Conservation (phyloP, 2,113 vertebrate genomes). For the Toxotes jaculatrix region DNA sequence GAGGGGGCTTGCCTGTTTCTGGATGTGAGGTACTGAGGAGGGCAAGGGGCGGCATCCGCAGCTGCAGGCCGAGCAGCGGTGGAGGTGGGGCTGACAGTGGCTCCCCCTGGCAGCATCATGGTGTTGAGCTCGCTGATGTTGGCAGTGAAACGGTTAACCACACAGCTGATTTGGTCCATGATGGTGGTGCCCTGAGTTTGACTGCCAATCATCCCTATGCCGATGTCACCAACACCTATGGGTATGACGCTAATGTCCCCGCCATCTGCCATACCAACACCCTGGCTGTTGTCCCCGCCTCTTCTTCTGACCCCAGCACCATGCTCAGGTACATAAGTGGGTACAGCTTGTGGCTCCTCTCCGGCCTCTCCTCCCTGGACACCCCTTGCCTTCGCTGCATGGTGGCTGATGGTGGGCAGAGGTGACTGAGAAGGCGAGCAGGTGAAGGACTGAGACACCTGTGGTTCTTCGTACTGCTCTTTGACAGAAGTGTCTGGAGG, state of each 20-base stretch:
- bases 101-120: slow-evolving; percentile 91
- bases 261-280: neutral
- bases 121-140: slow-evolving; percentile 97
- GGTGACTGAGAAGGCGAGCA: slow-evolving; percentile 87
- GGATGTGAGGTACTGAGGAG: slow-evolving; percentile 87
- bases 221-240: slow-evolving; percentile 68
- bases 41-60: slow-evolving; percentile 84
- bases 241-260: slow-evolving; percentile 63
- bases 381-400: slow-evolving; percentile 77
- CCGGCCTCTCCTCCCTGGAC: slow-evolving; percentile 84
- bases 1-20: slow-evolving; percentile 87
- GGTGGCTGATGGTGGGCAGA: slow-evolving; percentile 88
- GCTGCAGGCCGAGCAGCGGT: slow-evolving; percentile 78
- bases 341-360: slow-evolving; percentile 67
- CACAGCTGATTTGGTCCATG: slow-evolving; percentile 98
- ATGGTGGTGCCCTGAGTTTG: slow-evolving; percentile 92
- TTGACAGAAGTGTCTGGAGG: slow-evolving; percentile 83
- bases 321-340: slow-evolving; percentile 86
- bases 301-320: slow-evolving; percentile 62
- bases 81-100: slow-evolving; percentile 74
- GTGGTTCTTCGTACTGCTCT: slow-evolving; percentile 82
- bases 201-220: slow-evolving; percentile 64
- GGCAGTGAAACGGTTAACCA: slow-evolving; percentile 96
- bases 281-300: slow-evolving; percentile 40
- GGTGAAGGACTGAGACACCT: slow-evolving; percentile 84